Evolutionary conservation across 2,797 vertebrate species (phyloP).

Genomic region (Notolepis coatsorum): DNA sequence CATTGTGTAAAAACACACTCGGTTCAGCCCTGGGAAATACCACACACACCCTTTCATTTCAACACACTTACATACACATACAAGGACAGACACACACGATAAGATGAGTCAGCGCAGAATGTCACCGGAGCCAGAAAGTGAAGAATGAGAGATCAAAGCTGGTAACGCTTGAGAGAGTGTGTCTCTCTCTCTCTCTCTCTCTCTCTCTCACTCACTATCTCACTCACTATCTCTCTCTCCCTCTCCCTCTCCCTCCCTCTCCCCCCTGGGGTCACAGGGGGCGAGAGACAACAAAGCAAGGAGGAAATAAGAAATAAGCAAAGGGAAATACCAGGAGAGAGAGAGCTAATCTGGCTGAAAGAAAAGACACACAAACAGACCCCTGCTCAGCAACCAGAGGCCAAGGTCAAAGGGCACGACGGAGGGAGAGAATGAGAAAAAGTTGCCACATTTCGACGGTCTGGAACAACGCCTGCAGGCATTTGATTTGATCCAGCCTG

Average conservation of each 20-base stretch:
- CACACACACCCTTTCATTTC: slow-evolving; percentile 5
- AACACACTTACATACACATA: slow-evolving; percentile 1
- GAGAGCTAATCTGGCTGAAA: slow-evolving; percentile 59
- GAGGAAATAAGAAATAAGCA: slow-evolving; percentile 58
- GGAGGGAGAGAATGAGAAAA: slow-evolving; percentile 35
- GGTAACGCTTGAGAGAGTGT: slow-evolving; percentile 47
- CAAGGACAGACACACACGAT: slow-evolving; percentile 9
- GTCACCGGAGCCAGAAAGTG: slow-evolving; percentile 26
- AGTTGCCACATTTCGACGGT: too few relatives aligned
- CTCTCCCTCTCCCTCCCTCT: too few relatives aligned
- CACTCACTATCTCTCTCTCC: too few relatives aligned
- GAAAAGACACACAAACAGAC: slow-evolving; percentile 48
- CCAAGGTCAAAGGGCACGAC: slow-evolving; percentile 54
- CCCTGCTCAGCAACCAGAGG: slow-evolving; percentile 44
- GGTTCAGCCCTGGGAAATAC: slow-evolving; percentile 19
- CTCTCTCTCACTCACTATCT: too few relatives aligned
- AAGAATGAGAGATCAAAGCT: slow-evolving; percentile 64
- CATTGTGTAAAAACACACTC: slow-evolving; percentile 1
- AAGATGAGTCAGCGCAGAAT: slow-evolving; percentile 54
- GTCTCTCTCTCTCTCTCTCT: too few relatives aligned
- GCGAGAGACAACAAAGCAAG: slow-evolving; percentile 68
- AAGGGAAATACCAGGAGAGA: slow-evolving; percentile 61
- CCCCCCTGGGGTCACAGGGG: slow-evolving; percentile 52
- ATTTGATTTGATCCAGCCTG: too few relatives aligned
- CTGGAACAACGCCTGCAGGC: too few relatives aligned